Evolutionary conservation across 2,888 invertebrate genomes (phyloP), one percentile per base, ranked within the genome.

Genomic region (Zygogramma bicolorata): DNA sequence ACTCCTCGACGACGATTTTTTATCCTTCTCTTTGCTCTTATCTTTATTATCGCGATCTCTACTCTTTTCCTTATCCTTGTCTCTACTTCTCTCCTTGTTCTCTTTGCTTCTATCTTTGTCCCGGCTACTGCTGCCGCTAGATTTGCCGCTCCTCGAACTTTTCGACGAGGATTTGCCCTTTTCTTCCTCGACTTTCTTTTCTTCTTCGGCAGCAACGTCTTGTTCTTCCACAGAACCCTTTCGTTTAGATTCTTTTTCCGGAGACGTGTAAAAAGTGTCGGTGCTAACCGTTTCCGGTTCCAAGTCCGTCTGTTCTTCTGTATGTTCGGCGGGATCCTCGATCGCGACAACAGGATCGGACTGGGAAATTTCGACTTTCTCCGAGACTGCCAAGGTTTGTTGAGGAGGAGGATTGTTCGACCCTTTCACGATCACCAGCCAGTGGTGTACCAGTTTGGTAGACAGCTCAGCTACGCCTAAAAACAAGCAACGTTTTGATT

Each of bases 361-460:
- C 49, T 80, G 46, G 1, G 65, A 27, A 65, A 46, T 25, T 8
- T 71, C 73, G 6, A 63, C 22, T 66, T 75, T 70, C 34, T 62
- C 66, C 20, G n/a, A 18, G 7, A 34, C 57, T 4, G 34, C 57
- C 49, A 65, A 46, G 10, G 60, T 40, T 53, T 73, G 75, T 22
- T 66, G 68, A 6, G 57, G 75, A 18, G 80, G 70, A 61, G 79
- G 80, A 87, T 93, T 92, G 73, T 93, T 94, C 5, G 77, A 74
- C 6, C 80, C 79, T 86, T 96, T 95, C 1, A 97, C 96, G 70
- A 96, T 93, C 86, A 93, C 93, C 81, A 97, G 89, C 97, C 97
- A 97, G 84, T 94, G 94, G 83, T 96, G 95, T 29, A 97, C 97
- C 71, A 97, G 89, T 81, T 93, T 92, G 69, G 92, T 91, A 13